These are phyloP conservation scores for Galeopterus variegatus DNA, from an alignment of 2,113 vertebrate genomes.

Conservation along the genomic window DNA sequence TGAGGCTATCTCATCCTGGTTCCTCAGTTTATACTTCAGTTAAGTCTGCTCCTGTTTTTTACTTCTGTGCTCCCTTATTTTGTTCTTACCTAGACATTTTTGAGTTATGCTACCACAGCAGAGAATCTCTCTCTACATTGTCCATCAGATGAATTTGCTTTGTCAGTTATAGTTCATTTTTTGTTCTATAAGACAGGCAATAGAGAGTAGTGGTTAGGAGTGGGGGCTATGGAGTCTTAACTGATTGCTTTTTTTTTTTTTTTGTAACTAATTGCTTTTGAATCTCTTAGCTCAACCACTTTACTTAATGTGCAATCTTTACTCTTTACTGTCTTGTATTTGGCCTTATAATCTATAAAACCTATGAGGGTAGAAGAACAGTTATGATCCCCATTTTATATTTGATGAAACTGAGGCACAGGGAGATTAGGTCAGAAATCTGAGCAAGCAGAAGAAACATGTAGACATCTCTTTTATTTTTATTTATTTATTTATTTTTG, in stretches of 20 bases:
- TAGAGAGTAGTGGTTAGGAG: slow-evolving; percentile 26
- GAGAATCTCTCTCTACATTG: neutral
- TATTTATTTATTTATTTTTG: too few relatives aligned
- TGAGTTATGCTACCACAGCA: neutral
- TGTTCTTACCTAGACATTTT: slow-evolving; percentile 6
- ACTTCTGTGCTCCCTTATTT: slow-evolving; percentile 10
- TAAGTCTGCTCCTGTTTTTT: slow-evolving; percentile 23
- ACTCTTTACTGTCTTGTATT: slow-evolving; percentile 10
- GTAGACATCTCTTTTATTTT: neutral
- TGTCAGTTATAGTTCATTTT: slow-evolving; percentile 25
- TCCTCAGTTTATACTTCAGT: slow-evolving; percentile 22
- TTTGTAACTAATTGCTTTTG: neutral
- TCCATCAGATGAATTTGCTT: slow-evolving; percentile 42
- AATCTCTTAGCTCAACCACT: neutral
- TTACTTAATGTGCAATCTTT: neutral
- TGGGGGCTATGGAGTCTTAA: neutral
- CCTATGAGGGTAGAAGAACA: neutral
- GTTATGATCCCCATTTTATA: slow-evolving; percentile 33
- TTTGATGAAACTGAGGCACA: slow-evolving; percentile 43
- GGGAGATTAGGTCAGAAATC: slow-evolving; percentile 44
- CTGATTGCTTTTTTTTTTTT: slow-evolving; percentile 11
- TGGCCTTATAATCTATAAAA: slow-evolving; percentile 33
- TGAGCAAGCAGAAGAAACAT: slow-evolving; percentile 20
- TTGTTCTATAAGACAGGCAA: neutral
- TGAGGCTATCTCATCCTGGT: neutral